A percentile compares a stretch with the other conserved stretches of the same genome.
phyloP scores from a whole-genome alignment of 2,797 vertebrate genomes.

The Gadopsis bispinosus region DNA sequence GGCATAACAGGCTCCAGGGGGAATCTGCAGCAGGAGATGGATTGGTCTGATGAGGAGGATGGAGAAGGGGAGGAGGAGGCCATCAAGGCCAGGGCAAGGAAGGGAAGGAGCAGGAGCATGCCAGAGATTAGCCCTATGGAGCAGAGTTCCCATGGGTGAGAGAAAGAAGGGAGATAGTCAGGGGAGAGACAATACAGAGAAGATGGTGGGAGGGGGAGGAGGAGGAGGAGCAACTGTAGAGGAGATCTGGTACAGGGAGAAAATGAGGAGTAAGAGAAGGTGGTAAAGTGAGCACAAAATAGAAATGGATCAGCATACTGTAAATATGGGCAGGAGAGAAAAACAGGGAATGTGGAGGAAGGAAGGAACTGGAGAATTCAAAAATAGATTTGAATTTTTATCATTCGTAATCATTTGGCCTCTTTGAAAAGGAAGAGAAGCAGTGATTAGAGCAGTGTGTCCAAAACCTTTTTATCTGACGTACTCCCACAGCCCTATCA shows the following conservation, averaged over 20 bases:
- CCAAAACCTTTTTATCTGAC: too few species aligned
- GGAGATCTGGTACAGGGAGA: neutral
- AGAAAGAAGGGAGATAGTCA: neutral
- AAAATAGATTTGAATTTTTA: constrained; percentile 1
- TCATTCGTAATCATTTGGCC: neutral
- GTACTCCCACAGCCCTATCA: too few species aligned
- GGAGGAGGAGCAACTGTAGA: neutral
- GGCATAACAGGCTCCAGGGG: constrained; percentile 76
- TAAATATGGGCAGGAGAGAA: constrained; percentile 18
- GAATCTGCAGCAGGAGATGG: constrained; percentile 82
- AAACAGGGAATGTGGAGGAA: neutral
- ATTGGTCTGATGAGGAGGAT: constrained; percentile 82
- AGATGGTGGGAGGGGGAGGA: neutral
- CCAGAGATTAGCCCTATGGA: constrained; percentile 85
- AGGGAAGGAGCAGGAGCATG: constrained; percentile 87
- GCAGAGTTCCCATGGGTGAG: constrained; percentile 79
- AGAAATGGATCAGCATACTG: neutral
- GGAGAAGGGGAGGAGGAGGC: constrained; percentile 73
- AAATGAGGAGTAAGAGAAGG: neutral
- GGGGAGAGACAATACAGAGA: constrained; percentile 11
- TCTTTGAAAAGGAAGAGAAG: neutral
- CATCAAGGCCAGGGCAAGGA: constrained; percentile 72
- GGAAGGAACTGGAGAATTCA: constrained; percentile 3
- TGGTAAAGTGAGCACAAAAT: neutral
- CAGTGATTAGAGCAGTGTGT: too few species aligned